A percentile compares a stretch with the other conserved stretches of the same genome.
Conservation (phyloP, 2,888 invertebrate species). For the Chrysolina oricalcia region DNA sequence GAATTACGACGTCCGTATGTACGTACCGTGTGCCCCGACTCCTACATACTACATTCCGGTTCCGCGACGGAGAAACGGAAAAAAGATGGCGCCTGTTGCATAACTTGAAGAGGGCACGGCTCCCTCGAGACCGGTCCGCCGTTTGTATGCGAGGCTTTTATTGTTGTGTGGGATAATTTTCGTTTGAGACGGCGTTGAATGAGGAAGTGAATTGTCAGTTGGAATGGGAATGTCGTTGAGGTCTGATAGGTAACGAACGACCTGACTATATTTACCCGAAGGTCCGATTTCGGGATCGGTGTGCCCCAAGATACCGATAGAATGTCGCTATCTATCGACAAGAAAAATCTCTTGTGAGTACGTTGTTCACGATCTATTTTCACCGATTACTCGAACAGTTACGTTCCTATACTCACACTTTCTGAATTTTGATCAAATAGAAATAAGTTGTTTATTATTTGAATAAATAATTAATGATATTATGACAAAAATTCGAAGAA, state of each 20-base stretch:
- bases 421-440: no score
- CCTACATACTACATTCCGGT: slow-evolving; percentile 13
- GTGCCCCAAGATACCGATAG: background rate
- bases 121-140: slow-evolving; percentile 9
- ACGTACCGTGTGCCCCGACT: background rate
- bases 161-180: slow-evolving; percentile 11
- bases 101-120: slow-evolving; percentile 10
- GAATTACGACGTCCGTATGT: slow-evolving; percentile 5
- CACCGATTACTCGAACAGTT: no score
- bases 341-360: background rate
- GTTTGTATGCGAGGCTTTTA: background rate
- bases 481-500: no score
- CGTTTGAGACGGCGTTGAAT: slow-evolving; percentile 5
- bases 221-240: background rate
- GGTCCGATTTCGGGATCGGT: background rate
- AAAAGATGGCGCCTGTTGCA: slow-evolving; percentile 21
- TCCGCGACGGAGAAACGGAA: background rate
- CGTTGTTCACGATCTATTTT: no score
- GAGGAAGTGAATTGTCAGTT: background rate
- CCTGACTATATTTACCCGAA: background rate
- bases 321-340: background rate
- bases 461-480: no score
- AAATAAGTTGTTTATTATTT: no score
- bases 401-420: no score
- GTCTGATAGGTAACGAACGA: background rate